These are phyloP conservation scores for Ictidomys tridecemlineatus DNA, from an alignment of 2,113 vertebrate genomes.

Conservation along the genomic window DNA sequence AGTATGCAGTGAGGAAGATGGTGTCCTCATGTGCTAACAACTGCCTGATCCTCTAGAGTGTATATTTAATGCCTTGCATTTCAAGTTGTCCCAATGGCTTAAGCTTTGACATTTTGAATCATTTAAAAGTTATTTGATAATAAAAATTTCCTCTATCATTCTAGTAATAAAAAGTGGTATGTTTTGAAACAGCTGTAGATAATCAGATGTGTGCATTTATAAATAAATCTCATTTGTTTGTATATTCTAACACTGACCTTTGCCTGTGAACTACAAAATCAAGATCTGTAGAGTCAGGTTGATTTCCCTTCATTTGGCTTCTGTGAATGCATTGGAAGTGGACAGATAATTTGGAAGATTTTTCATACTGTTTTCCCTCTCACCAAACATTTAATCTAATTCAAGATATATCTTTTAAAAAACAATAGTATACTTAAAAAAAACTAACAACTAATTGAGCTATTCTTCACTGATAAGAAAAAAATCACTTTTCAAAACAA, in stretches of 20 bases:
- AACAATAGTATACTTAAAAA: slow-evolving; percentile 37
- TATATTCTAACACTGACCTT: slow-evolving; percentile 41
- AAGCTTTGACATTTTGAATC: slow-evolving; percentile 56
- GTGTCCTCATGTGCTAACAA: background rate
- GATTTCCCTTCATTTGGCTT: slow-evolving; percentile 37
- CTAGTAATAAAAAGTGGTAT: slow-evolving; percentile 52
- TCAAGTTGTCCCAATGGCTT: slow-evolving; percentile 45
- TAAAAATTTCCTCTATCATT: slow-evolving; percentile 55
- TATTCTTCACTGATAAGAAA: slow-evolving; percentile 40
- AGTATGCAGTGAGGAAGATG: background rate
- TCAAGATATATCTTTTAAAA: slow-evolving; percentile 3
- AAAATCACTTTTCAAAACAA: slow-evolving; percentile 49
- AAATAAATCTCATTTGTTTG: slow-evolving; percentile 27
- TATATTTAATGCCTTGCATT: slow-evolving; percentile 44
- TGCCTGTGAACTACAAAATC: slow-evolving; percentile 34
- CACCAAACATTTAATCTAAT: slow-evolving; percentile 61
- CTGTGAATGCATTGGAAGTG: slow-evolving; percentile 34
- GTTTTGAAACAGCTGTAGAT: slow-evolving; percentile 52
- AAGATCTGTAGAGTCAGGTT: background rate
- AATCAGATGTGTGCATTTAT: slow-evolving; percentile 57
- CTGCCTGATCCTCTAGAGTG: background rate
- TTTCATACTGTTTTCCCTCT: slow-evolving; percentile 26
- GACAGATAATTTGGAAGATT: slow-evolving; percentile 8
- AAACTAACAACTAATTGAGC: slow-evolving; percentile 58
- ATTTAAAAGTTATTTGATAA: slow-evolving; percentile 37